Conservation (phyloP, 2,888 invertebrate species). For the Electrophaes corylata region DNA sequence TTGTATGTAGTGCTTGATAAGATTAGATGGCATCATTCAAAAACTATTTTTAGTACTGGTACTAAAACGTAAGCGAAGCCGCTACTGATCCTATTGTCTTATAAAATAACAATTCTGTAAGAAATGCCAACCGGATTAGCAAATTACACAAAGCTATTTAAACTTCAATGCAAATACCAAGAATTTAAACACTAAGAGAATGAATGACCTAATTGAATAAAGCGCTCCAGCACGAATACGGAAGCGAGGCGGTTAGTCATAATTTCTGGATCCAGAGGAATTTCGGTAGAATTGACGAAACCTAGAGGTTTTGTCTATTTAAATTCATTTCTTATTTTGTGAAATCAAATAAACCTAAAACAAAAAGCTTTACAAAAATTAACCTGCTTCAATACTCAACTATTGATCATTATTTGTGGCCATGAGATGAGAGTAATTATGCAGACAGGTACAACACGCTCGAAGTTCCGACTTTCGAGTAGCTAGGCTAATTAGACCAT, state of each 20-base stretch:
- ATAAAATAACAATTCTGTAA: constrained; percentile 8
- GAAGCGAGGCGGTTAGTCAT: constrained; percentile 22
- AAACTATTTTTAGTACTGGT: too few relatives aligned
- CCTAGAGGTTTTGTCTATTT: background rate
- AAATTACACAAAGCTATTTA: constrained; percentile 14
- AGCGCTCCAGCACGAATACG: constrained; percentile 22
- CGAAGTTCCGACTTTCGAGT: too few relatives aligned
- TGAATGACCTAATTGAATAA: constrained; percentile 29
- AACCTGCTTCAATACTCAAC: too few relatives aligned
- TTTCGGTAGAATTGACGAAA: constrained; percentile 14
- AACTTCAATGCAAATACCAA: constrained; percentile 21
- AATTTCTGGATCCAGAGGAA: constrained; percentile 14
- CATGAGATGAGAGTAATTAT: too few relatives aligned
- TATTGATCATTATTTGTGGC: too few relatives aligned
- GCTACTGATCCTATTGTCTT: background rate
- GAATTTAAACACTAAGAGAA: constrained; percentile 25
- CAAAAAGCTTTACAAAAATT: background rate
- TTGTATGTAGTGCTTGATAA: too few relatives aligned
- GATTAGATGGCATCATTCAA: too few relatives aligned
- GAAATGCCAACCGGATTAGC: constrained; percentile 25
- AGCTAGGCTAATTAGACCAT: too few relatives aligned
- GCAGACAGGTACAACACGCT: too few relatives aligned
- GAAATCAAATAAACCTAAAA: background rate
- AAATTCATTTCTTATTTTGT: background rate
- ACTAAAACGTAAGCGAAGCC: background rate